Evolutionary conservation across 2,797 vertebrate genomes (phyloP).

Genomic region (Cirrhinus molitorella): DNA sequence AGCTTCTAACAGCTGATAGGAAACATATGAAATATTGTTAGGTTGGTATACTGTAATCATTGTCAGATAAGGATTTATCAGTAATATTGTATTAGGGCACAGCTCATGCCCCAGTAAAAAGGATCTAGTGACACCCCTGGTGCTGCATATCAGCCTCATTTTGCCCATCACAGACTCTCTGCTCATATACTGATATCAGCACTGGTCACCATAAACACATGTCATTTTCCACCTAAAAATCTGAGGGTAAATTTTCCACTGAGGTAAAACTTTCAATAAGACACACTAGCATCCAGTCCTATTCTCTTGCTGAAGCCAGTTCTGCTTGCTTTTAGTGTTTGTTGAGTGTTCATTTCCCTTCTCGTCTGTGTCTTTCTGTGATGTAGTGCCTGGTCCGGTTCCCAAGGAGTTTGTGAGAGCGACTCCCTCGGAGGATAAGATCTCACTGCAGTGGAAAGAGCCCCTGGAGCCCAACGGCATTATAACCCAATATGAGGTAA

Average conservation of each 20-base stretch:
- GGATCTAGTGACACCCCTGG: background rate
- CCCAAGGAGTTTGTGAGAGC: slow-evolving; percentile 92
- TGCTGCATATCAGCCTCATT: background rate
- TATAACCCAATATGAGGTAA: slow-evolving; percentile 90
- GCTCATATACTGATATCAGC: background rate
- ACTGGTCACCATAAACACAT: background rate
- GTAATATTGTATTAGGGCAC: background rate
- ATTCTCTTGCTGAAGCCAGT: background rate
- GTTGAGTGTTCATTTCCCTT: slow-evolving; percentile 38
- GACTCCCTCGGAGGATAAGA: slow-evolving; percentile 95
- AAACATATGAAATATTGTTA: background rate
- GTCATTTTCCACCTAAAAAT: background rate
- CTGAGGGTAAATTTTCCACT: background rate
- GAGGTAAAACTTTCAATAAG: background rate
- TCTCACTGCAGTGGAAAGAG: slow-evolving; percentile 96
- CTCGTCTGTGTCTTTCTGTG: slow-evolving; percentile 22
- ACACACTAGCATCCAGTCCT: background rate
- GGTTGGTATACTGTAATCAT: background rate
- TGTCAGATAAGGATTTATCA: background rate
- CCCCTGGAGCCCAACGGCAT: slow-evolving; percentile 95
- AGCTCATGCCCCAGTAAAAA: background rate
- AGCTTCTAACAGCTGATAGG: too few relatives aligned
- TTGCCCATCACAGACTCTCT: background rate
- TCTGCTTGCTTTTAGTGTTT: background rate
- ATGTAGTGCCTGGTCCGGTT: slow-evolving; percentile 92